Evolutionary conservation across 2,888 invertebrate genomes (phyloP), one percentile per base, ranked within the genome.

Genomic region (Cordilura impudica): DNA sequence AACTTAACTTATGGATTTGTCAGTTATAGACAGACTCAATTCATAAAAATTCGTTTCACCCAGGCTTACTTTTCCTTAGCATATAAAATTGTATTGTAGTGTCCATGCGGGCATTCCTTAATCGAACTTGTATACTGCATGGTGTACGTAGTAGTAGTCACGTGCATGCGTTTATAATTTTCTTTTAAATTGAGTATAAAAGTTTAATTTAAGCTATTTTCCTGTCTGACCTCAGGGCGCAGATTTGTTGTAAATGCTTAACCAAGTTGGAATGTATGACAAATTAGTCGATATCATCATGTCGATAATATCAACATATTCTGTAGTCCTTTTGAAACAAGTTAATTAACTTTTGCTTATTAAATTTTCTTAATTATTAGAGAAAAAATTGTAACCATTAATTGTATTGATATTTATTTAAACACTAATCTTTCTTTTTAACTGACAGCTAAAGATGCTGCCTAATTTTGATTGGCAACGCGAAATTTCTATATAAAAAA

Each of bases 11-110:
- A 65, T 73, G 72, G 73, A 78, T 78, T 73, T 78, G 63, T 73
- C 69, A 78, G 73, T 70, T 73, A 78, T 69, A 73, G 73, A 69
- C 78, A 73, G 78, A 65, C 63, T 78, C 69, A 78, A 73, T 78
- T 78, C 78, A 73, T 78, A 78, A 73, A 69, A 69, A 69, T 78
- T 78, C 63, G 63, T 69, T 78, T 73, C 63, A 58, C 31, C n/a
- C 39, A 12, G 69, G 47, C 58, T 67, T 54, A 61, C 47, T 45
- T 14, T 26, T 7, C 58, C 53, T 66, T 31, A 73, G 65, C 49
- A 65, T 73, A 26, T 26, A n/a, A 43, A 51, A 31, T 18, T 35
- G 18, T 14, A 45, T n/a, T n/a, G n/a, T n/a, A n/a, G n/a, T n/a
- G n/a, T n/a, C n/a, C n/a, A n/a, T n/a, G n/a, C n/a, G n/a, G n/a